Evolutionary conservation across 2,797 vertebrate species (phyloP), one percentile per base, ranked within the genome.

Genomic region (Lithobates pipiens): DNA sequence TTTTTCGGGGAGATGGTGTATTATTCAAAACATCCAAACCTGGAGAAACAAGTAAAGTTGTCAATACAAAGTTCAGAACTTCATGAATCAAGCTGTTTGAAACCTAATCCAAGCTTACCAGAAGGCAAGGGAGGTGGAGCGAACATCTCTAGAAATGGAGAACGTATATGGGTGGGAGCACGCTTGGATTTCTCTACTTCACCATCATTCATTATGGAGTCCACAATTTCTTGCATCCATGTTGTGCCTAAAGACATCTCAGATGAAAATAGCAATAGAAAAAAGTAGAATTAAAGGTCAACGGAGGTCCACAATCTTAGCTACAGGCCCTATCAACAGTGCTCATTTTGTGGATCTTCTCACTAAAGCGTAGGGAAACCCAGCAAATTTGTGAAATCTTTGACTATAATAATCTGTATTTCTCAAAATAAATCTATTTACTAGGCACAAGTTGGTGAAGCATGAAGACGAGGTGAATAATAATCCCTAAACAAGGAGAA

Each of bases 61-160:
- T 42, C 39, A 42, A 42, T 10, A 8, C 5, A 7, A 10, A 42
- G 34, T 34, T 34, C 13, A 61, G 13, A 23, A 23, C 5, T 61
- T 61, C 23, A 16, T 57, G 54, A 21, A 16, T 11, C 5, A 57
- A 57, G 54, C 54, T 57, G 13, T 57, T 5, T 0, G 5, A 57
- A 21, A 21, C 54, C 16, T 15, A 42, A 42, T 5, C 21, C 21
- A 57, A 57, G 3, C 88, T 96, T 95, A 4, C 96, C 96, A 90
- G 95, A 95, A 95, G 83, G 77, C 84, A 90, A 10, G 75, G 90
- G 57, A 82, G 83, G 29, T 34, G 4, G 11, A n/a, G 93, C 90
- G 63, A 95, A 94, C 50, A 95, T 94, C 88, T 97, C 96, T 2
- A 97, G 75, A 75, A 91, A 90, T 15, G 90, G 90, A 32, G 86